Base-by-base conservation (phyloP, 2,888 invertebrate genomes). In the Chrysolina americana region DNA sequence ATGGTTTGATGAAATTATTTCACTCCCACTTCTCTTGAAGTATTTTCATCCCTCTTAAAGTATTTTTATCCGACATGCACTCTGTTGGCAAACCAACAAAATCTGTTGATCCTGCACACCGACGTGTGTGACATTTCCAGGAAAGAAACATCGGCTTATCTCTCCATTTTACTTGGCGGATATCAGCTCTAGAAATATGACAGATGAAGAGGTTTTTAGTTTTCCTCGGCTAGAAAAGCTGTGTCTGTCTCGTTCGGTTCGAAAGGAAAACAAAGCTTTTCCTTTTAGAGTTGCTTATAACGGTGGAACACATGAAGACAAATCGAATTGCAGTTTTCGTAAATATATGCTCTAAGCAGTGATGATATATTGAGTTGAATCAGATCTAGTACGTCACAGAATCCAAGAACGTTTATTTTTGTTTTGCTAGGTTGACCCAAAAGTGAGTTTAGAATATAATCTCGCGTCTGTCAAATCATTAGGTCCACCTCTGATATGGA, bases 101-200 rank as follows among this genome's bases (percentile, higher is more conserved):
- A n/a, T 80, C 78, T 79, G 81, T 80, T 79, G 80, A 83, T 81
- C 80, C 81, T 77, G 78, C 81, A 79, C 79, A 80, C 78, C 81
- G 78, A 75, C 77, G 79, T 81, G 77, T 81, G 80, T 80, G 82
- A 83, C 83, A 83, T 83, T 82, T 81, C 79, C 71, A 76, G 82
- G 82, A 83, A 84, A 83, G 83, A 83, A 82, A 81, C 83, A 84
- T 83, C 84, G 83, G 84, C 83, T 84, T 84, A 84, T 83, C 83
- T 82, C 79, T 80, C 83, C 83, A 77, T 79, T 80, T 81, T 81
- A 83, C 81, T 83, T 84, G 83, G 83, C 81, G 84, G 83, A 79
- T 83, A 82, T 82, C 82, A 83, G 81, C 78, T 75, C 78, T 44
- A 68, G 82, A 83, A 83, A 83, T 83, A 82, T 82, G 79, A 77